Conservation (phyloP, 2,797 vertebrate genomes). For the Molothrus ater region DNA sequence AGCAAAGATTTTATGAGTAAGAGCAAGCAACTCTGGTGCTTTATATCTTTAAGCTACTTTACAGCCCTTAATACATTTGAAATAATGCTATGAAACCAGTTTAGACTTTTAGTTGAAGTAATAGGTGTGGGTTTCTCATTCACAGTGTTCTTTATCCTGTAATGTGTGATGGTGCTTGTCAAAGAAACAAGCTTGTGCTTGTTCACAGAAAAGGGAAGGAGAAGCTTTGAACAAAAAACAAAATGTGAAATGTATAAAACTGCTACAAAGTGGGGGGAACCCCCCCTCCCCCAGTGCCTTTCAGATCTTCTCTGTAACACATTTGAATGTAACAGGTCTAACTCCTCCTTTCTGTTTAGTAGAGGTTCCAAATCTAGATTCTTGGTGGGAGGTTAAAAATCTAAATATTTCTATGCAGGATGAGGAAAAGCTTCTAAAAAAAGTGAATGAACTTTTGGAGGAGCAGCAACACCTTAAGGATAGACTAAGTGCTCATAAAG, state of each 20-base stretch:
- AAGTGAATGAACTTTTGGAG: conserved; percentile 76
- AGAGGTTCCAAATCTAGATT: not conserved
- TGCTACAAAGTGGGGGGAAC: not conserved
- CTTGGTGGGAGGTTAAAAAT: not conserved
- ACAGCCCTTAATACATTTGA: not conserved
- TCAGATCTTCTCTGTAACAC: not conserved
- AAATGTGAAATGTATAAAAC: not conserved
- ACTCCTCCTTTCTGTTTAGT: not conserved
- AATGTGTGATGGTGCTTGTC: not conserved
- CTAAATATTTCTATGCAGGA: conserved; percentile 73
- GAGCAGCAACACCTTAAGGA: conserved; percentile 79
- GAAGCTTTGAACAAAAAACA: not conserved
- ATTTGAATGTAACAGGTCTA: not conserved
- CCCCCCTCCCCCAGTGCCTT: not conserved
- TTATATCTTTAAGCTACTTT: not conserved
- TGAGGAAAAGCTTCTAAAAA: conserved; percentile 79
- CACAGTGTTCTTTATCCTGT: not conserved
- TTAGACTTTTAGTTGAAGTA: not conserved
- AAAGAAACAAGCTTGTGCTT: not conserved
- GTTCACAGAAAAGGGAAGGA: not conserved
- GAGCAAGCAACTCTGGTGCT: not conserved
- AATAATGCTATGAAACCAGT: not conserved
- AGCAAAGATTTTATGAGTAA: not conserved
- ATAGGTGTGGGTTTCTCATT: not conserved
- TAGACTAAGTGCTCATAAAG: conserved; percentile 74